phyloP scores from a whole-genome alignment of 2,797 vertebrate genomes.

The Poeciliopsis gracilis region DNA sequence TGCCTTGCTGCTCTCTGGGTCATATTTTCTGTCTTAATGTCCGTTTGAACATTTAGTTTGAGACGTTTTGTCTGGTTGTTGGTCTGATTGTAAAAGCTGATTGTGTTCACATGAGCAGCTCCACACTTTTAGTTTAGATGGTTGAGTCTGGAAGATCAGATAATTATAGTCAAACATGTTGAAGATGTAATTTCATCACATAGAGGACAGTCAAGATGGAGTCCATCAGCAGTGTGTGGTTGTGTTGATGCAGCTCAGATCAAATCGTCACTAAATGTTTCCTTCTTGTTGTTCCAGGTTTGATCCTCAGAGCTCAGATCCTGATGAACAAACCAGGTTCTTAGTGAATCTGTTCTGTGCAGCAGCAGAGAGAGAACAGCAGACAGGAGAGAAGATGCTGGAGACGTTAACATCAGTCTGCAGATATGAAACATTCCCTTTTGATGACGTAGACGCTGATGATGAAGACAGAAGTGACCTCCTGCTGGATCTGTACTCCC shows the following conservation, averaged over 20 bases:
- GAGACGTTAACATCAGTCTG: no score
- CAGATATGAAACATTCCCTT: no score
- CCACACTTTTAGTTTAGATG: no score
- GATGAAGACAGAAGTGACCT: not conserved
- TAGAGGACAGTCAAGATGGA: not conserved
- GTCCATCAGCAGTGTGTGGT: conserved; percentile 4
- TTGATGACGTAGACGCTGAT: no score
- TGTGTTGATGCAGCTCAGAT: not conserved
- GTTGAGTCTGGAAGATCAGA: no score
- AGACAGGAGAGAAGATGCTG: not conserved
- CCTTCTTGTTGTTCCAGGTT: not conserved
- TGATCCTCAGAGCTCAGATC: not conserved
- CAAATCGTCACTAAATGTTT: not conserved
- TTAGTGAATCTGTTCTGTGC: not conserved
- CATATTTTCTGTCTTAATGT: no score
- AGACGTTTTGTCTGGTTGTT: no score
- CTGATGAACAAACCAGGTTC: not conserved
- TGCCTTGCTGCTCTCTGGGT: no score
- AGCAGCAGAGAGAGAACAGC: conserved; percentile 7
- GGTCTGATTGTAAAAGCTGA: no score
- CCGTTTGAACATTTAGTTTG: no score
- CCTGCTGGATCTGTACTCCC: not conserved
- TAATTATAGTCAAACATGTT: not conserved
- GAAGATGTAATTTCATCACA: not conserved
- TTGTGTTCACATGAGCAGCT: no score